A percentile compares a stretch with the other conserved stretches of the same genome.
phyloP scores from a whole-genome alignment of 92 coral and sea anemone genomes.

The Epizoanthus fatuus region DNA sequence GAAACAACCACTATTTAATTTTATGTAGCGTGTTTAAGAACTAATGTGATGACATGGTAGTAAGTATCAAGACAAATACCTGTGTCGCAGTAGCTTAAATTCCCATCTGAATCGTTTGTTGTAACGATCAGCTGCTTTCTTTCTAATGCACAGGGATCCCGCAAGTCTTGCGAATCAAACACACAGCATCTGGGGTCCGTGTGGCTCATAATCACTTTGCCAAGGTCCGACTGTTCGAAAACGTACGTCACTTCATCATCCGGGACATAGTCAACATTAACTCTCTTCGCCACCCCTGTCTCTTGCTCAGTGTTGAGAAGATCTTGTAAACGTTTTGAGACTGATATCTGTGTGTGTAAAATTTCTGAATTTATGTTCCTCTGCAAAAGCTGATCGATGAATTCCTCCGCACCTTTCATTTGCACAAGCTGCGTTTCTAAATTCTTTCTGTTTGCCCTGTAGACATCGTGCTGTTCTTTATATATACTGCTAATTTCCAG shows the following conservation, averaged over 20 bases:
- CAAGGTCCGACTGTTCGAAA: constrained; percentile 72
- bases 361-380: constrained; percentile 78
- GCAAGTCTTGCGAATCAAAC: constrained; percentile 58
- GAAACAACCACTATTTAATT: no score
- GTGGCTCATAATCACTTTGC: constrained; percentile 68
- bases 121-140: constrained; percentile 74
- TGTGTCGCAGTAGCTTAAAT: constrained; percentile 74
- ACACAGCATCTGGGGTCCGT: constrained; percentile 72
- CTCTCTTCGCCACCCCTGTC: constrained; percentile 17
- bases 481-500: constrained; percentile 72
- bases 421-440: constrained; percentile 70
- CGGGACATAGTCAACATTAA: constrained; percentile 75
- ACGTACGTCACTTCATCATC: constrained; percentile 61
- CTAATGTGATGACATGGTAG: no score
- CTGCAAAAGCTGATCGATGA: constrained; percentile 69
- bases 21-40: no score
- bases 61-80: neutral
- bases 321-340: constrained; percentile 63
- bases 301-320: constrained; percentile 56
- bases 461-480: constrained; percentile 66
- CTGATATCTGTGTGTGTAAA: constrained; percentile 66
- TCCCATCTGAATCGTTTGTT: constrained; percentile 85
- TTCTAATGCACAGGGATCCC: constrained; percentile 69
- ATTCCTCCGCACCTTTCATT: constrained; percentile 68
- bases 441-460: constrained; percentile 56